Conservation (phyloP, 2,888 invertebrate species). For the Matsumyia berberina region DNA sequence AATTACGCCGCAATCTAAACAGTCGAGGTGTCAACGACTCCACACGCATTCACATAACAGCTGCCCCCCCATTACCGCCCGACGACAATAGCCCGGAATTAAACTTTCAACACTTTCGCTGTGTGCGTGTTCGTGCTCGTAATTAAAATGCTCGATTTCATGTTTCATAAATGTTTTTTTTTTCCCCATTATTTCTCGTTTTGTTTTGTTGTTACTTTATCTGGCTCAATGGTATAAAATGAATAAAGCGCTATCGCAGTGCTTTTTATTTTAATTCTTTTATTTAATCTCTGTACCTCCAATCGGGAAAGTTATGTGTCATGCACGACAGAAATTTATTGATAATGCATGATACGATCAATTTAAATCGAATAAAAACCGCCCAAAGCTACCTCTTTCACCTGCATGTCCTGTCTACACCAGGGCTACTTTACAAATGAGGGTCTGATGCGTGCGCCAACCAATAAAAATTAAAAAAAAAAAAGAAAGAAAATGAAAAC, state of each 20-base stretch:
- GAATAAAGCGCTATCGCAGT: not conserved
- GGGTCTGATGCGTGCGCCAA: conserved; percentile 10
- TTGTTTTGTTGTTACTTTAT: conserved; percentile 14
- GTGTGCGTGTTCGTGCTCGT: not conserved
- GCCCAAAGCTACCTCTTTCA: conserved; percentile 39
- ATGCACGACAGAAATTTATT: conserved; percentile 43
- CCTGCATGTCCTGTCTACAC: conserved; percentile 56
- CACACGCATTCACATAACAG: not conserved
- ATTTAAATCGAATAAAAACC: conserved; percentile 58
- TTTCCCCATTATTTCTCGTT: too few relatives aligned
- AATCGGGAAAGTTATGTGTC: conserved; percentile 24
- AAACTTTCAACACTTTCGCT: conserved; percentile 23
- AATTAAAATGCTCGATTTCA: conserved; percentile 20
- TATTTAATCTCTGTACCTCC: conserved; percentile 13
- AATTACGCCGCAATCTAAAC: not conserved
- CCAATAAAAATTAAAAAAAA: conserved; percentile 52
- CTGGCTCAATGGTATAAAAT: not conserved
- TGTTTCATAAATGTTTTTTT: not conserved
- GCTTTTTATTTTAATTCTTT: conserved; percentile 6
- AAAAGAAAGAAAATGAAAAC: conserved; percentile 2
- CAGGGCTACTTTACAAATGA: conserved; percentile 13
- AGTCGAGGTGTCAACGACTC: not conserved
- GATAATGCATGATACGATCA: conserved; percentile 53
- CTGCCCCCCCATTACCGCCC: too few relatives aligned
- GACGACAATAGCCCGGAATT: conserved; percentile 15